phyloP scores from a whole-genome alignment of 2,113 vertebrate genomes.

The Macaca fascicularis region DNA sequence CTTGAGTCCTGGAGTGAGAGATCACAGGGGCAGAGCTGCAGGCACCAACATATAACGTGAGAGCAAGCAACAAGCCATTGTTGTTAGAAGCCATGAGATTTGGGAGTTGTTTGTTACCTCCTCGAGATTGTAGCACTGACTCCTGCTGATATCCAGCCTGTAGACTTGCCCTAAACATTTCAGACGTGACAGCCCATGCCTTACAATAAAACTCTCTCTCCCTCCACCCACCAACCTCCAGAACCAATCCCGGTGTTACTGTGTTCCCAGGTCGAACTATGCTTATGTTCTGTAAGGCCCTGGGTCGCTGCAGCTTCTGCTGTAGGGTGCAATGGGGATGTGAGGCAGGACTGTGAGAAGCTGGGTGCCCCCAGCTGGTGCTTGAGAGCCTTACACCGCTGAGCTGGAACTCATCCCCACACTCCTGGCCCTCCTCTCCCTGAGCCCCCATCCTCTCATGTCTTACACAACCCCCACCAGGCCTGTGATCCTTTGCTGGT shows the following conservation, averaged over 20 bases:
- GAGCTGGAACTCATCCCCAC: not conserved
- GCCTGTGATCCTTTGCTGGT: not conserved
- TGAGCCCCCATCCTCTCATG: not conserved
- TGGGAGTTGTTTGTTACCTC: not conserved
- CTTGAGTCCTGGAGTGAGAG: not conserved
- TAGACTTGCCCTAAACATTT: not conserved
- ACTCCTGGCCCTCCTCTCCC: not conserved
- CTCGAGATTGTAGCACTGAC: not conserved
- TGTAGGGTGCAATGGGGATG: no score
- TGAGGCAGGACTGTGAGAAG: no score
- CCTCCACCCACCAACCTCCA: not conserved
- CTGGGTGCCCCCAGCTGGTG: no score
- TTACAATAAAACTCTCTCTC: not conserved
- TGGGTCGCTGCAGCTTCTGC: no score
- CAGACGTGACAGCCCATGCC: not conserved
- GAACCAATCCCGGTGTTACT: not conserved
- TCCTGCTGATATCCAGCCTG: not conserved
- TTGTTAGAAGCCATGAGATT: not conserved
- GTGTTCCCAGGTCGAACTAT: not conserved
- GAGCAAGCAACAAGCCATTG: not conserved
- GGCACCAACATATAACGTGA: not conserved
- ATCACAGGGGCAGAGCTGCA: not conserved
- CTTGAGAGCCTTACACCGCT: no score
- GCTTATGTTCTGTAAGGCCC: not conserved
- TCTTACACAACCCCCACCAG: not conserved